These are phyloP conservation scores for Corticium candelabrum DNA, from an alignment of 37 sponge, comb jelly and placozoan species.

Conservation along the genomic window DNA sequence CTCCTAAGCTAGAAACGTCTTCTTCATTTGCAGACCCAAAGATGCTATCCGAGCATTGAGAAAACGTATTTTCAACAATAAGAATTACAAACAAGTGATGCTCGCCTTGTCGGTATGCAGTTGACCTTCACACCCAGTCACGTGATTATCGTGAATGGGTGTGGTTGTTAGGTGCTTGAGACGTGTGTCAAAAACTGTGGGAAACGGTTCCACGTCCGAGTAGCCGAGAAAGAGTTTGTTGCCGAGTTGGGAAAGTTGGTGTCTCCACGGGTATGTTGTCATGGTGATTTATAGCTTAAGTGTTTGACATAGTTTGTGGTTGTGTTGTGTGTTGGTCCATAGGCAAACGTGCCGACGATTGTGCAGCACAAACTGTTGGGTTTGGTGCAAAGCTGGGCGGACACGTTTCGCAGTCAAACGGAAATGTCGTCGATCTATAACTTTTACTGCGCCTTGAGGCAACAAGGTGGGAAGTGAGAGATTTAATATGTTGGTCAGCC, in stretches of 20 bases:
- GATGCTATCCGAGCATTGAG: conserved; percentile 78
- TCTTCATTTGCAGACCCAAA: conserved; percentile 44
- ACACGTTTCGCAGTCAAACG: conserved; percentile 67
- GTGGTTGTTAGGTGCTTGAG: background rate
- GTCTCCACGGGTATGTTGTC: conserved; percentile 30
- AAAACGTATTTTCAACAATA: conserved; percentile 64
- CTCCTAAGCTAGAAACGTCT: background rate
- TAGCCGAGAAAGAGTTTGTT: conserved; percentile 86
- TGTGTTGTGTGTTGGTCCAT: too few relatives aligned
- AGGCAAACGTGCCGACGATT: conserved; percentile 69
- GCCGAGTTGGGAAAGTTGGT: conserved; percentile 54
- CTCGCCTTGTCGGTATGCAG: conserved; percentile 1
- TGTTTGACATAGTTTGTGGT: background rate
- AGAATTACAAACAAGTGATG: conserved; percentile 17
- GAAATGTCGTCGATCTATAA: conserved; percentile 60
- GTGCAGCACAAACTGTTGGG: conserved; percentile 69
- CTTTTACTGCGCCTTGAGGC: conserved; percentile 62
- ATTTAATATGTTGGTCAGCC: too few relatives aligned
- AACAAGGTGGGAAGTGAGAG: conserved; percentile 32
- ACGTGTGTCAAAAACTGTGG: conserved; percentile 92
- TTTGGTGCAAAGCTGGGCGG: conserved; percentile 89
- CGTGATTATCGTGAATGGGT: too few relatives aligned
- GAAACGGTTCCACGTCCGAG: conserved; percentile 64
- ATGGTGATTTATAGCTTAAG: background rate
- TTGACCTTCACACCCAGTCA: too few relatives aligned